Evolutionary conservation across 1,140 invertebrate genomes (phyloP).

Genomic region (Drosophila serrata): DNA sequence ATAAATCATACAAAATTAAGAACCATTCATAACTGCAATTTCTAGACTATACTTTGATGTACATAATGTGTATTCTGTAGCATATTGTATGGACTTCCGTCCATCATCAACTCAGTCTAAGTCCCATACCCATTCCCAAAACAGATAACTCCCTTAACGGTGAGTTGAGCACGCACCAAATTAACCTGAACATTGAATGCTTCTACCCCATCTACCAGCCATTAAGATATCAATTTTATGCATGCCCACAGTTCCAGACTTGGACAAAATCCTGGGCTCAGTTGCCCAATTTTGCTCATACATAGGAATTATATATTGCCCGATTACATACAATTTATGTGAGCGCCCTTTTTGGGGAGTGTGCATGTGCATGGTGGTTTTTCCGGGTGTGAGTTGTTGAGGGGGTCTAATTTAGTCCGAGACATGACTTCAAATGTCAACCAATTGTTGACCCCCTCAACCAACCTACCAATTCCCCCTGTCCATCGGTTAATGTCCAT

Average conservation of each 20-base stretch:
- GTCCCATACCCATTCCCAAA: constrained; percentile 10
- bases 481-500: constrained; percentile 47
- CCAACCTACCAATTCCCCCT: background rate
- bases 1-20: background rate
- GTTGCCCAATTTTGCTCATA: constrained; percentile 49
- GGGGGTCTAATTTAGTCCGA: constrained; percentile 57
- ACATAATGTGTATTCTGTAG: background rate
- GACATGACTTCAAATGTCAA: constrained; percentile 58
- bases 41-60: background rate
- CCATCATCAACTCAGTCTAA: background rate
- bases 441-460: constrained; percentile 43
- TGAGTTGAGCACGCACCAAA: constrained; percentile 47
- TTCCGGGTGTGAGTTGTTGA: background rate
- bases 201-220: constrained; percentile 9
- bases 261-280: constrained; percentile 54
- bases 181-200: constrained; percentile 52
- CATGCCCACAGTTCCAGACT: constrained; percentile 57
- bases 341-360: constrained; percentile 5
- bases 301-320: constrained; percentile 63
- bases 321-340: constrained; percentile 50
- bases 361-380: constrained; percentile 7
- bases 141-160: constrained; percentile 48
- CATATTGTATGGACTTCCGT: constrained; percentile 32
- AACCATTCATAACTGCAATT: constrained; percentile 2
- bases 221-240: constrained; percentile 73